A percentile compares a stretch with the other conserved stretches of the same genome.
Evolutionary conservation across 2,888 invertebrate species (phyloP).

Genomic region (Frankliniella intonsa): DNA sequence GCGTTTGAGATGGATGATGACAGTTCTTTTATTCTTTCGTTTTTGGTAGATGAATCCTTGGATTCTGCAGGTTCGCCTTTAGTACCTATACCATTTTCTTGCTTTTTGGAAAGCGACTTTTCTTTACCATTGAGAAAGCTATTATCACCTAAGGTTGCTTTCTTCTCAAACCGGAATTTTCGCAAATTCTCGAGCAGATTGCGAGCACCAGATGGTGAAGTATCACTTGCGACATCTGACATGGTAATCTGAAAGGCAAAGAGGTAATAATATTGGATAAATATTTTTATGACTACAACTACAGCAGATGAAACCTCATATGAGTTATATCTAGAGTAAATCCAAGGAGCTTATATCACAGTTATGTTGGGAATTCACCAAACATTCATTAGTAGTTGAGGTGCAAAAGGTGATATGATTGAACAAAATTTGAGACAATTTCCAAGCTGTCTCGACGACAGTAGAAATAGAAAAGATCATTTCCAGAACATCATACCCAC

Average conservation of each 20-base stretch:
- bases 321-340: too few relatives aligned
- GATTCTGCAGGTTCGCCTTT: constrained; percentile 39
- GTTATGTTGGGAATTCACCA: too few relatives aligned
- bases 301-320: too few relatives aligned
- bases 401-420: too few relatives aligned
- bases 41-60: constrained; percentile 39
- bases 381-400: too few relatives aligned
- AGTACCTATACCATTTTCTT: constrained; percentile 42
- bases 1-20: background rate
- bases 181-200: constrained; percentile 57
- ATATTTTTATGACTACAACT: too few relatives aligned
- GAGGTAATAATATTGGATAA: background rate
- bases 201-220: background rate
- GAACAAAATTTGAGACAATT: too few relatives aligned
- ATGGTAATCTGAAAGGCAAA: background rate
- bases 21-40: background rate
- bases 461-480: too few relatives aligned
- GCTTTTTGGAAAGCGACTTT: constrained; percentile 39
- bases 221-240: background rate
- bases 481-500: too few relatives aligned
- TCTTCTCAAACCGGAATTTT: constrained; percentile 66
- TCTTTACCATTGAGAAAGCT: constrained; percentile 43
- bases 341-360: too few relatives aligned
- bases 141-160: constrained; percentile 42
- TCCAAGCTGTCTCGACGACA: too few relatives aligned